Base-by-base conservation (phyloP, 2,888 invertebrate genomes). In the Archips xylosteana region DNA sequence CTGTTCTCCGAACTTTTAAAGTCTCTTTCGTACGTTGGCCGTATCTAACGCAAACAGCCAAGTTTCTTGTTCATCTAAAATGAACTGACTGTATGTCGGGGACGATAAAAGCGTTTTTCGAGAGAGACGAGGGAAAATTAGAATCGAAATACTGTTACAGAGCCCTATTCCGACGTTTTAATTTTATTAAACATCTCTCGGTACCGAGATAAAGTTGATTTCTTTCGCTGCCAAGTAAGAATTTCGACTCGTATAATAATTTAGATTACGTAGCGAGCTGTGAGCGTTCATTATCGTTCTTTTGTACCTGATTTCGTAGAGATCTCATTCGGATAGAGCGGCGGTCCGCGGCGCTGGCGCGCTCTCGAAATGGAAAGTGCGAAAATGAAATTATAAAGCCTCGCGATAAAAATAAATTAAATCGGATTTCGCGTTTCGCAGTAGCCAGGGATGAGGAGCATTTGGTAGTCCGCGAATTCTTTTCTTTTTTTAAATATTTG, bases 321-420 rank as follows among this genome's bases (percentile, higher is more conserved):
- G 94, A 94, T 94, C 94, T 92, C 94, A 94, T 94, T 94, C 93
- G 90, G 94, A 94, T 94, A 94, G 92, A 92, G 90, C 90, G 86
- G 85, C 89, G 86, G 91, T 91, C 92, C 92, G 89, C 92, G 91
- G 90, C 89, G 89, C 90, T 90, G 88, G 92, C 89, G 89, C 88
- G 88, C 92, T 89, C 91, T 89, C 88, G 86, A 94, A 94, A 93
- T 92, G 92, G 92, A 94, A 94, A 94, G 94, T 94, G 94, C 92
- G 94, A 94, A 94, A 94, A 94, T 94, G 92, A 94, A 94, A 94
- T 94, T 94, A 94, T 94, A 94, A 94, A 94, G 92, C 90, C 90
- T 90, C 85, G 88, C 93, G 94, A 94, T 94, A 94, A 94, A 94
- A 94, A 94, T 94, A 94, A 94, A 94, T 94, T 94, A 94, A 94